phyloP scores from a whole-genome alignment of 2,888 invertebrate genomes.

The Scaptomyza polygonia region DNA sequence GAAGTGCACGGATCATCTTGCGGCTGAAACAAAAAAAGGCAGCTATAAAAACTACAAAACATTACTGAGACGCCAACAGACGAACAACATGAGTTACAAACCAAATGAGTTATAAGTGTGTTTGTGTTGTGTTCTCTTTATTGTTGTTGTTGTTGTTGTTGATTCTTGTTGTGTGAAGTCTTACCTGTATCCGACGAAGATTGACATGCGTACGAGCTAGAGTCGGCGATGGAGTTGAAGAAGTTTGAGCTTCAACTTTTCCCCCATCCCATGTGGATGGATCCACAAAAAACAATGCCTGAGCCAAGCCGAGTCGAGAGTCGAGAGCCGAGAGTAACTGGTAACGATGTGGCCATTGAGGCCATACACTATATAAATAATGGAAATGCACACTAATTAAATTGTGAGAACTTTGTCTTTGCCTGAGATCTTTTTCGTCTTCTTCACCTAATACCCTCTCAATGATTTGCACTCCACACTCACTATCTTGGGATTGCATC shows the following conservation, averaged over 20 bases:
- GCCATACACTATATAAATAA: conserved; percentile 61
- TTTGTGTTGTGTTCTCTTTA: conserved; percentile 24
- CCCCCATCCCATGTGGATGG: conserved; percentile 2
- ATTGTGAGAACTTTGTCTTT: conserved; percentile 67
- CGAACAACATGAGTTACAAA: conserved; percentile 57
- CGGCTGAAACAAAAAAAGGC: conserved; percentile 58
- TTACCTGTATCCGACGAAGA: conserved; percentile 50
- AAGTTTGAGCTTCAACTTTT: neutral
- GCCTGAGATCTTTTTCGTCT: conserved; percentile 17
- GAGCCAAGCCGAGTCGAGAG: conserved; percentile 19
- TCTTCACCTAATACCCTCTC: conserved; percentile 28
- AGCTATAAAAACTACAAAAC: conserved; percentile 67
- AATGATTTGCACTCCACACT: conserved; percentile 61
- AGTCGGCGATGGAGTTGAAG: conserved; percentile 1
- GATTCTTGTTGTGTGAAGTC: conserved; percentile 18
- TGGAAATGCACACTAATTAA: conserved; percentile 73
- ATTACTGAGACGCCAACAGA: conserved; percentile 41
- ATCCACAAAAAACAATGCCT: conserved; percentile 51
- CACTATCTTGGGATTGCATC: conserved; percentile 19
- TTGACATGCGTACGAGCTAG: conserved; percentile 52
- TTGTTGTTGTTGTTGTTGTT: neutral
- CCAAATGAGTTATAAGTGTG: conserved; percentile 55
- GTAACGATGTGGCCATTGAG: conserved; percentile 59
- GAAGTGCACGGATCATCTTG: conserved; percentile 53
- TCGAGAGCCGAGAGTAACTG: conserved; percentile 30